These are phyloP conservation scores for Carcina quercana DNA, from an alignment of 2,888 invertebrate genomes.

Conservation along the genomic window DNA sequence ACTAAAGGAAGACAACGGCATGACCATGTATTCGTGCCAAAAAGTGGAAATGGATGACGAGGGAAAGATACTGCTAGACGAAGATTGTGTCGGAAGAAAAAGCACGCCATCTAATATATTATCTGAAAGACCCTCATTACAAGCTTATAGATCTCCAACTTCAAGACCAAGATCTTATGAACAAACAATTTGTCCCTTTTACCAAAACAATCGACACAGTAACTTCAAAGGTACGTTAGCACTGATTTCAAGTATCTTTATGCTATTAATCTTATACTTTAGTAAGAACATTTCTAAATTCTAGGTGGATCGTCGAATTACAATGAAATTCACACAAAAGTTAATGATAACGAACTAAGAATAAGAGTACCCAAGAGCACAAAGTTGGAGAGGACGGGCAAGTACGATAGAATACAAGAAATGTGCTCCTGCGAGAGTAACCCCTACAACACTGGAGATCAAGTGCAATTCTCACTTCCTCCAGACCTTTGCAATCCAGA, in stretches of 20 bases:
- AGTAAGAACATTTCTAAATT: too few relatives aligned
- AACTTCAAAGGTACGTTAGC: too few relatives aligned
- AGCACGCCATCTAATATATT: not conserved
- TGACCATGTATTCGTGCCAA: conserved; percentile 62
- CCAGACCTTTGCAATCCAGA: conserved; percentile 34
- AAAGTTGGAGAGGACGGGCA: conserved; percentile 47
- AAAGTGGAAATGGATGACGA: conserved; percentile 65
- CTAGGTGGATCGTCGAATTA: conserved; percentile 42
- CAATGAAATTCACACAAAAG: conserved; percentile 62
- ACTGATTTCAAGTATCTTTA: not conserved
- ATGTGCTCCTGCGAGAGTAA: conserved; percentile 53
- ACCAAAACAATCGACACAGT: not conserved
- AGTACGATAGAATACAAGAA: conserved; percentile 57
- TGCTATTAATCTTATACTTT: not conserved
- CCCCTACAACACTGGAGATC: conserved; percentile 54
- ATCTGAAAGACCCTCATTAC: not conserved
- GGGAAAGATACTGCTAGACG: conserved; percentile 59
- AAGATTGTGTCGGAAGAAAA: conserved; percentile 40
- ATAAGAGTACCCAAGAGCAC: conserved; percentile 61
- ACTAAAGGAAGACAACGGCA: conserved; percentile 54
- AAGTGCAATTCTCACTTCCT: conserved; percentile 59
- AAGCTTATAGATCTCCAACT: not conserved
- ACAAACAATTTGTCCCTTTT: not conserved
- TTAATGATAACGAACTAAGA: conserved; percentile 60
- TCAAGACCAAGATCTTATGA: not conserved